Evolutionary conservation across 2,113 vertebrate species (phyloP), one percentile per base, ranked within the genome.

Genomic region (Labrus mixtus): DNA sequence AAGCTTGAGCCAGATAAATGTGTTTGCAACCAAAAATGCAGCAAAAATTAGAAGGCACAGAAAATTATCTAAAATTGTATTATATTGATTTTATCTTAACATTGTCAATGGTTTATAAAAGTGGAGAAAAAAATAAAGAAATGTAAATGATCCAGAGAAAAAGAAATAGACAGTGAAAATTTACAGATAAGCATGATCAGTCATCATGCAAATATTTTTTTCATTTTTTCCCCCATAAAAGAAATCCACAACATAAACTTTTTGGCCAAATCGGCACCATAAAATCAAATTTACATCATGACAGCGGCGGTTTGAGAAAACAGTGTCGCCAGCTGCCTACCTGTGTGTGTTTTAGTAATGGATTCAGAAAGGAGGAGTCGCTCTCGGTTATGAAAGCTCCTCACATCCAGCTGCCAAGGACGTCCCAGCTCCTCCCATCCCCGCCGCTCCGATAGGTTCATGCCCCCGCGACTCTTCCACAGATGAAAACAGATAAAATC

Each of bases 401-500:
- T 90, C 90, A 90, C 90, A 90, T 83, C 54, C 68, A 56, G 72
- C 78, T 64, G 78, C 79, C 90, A 90, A 93, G 92, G 92, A 81
- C 85, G 63, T 82, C 80, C 55, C 63, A 16, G 39, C 53, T 10
- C 56, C 66, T 33, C 65, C 68, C 55, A 46, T 59, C 39, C 50
- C 20, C 19, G 10, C 81, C 68, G 72, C 68, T 76, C 79, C 82
- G 86, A 86, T 90, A 66, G 82, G 87, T 82, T 76, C 82, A 73
- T 76, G 73, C 67, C 83, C 85, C 73, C 39, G 12, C 20, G 73
- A 85, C 79, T 77, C 65, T 69, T 73, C 67, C 64, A 50, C 78
- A 75, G 85, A 92, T 85, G 81, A 78, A 84, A 81, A 83, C 20
- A 80, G 81, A 89, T 91, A 76, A 90, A 88, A 86, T 89, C 86